Conservation (phyloP, 2,888 invertebrate genomes). For the Cryptocephalus moraei region DNA sequence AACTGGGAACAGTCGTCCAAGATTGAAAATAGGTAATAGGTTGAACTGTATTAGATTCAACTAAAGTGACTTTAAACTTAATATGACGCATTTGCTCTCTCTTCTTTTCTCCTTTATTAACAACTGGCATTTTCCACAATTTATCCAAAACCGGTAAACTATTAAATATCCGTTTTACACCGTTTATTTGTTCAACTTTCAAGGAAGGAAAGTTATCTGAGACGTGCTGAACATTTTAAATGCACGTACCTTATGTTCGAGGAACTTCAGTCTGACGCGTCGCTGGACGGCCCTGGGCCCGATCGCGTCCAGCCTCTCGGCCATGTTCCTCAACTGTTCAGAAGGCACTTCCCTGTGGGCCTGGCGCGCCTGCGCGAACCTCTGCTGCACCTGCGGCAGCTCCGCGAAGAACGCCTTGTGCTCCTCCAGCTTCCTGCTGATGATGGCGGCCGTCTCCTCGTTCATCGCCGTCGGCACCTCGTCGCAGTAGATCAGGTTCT, state of each 20-base stretch:
- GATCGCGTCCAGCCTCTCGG: conserved; percentile 63
- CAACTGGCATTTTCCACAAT: no score
- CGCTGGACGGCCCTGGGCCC: conserved; percentile 70
- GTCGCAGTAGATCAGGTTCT: conserved; percentile 68
- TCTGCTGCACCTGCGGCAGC: conserved; percentile 63
- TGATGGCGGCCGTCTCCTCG: conserved; percentile 79
- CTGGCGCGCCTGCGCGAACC: conserved; percentile 65
- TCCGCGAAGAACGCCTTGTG: conserved; percentile 85
- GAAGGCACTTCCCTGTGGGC: conserved; percentile 62
- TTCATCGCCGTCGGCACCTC: conserved; percentile 77
- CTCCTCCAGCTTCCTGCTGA: conserved; percentile 79
- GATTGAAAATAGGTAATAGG: no score
- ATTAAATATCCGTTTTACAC: no score
- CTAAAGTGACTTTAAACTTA: no score
- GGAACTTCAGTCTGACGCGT: conserved; percentile 75
- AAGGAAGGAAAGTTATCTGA: no score
- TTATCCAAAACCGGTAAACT: no score
- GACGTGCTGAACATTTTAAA: no score
- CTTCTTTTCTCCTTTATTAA: no score
- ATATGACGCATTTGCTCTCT: no score
- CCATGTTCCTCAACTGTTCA: conserved; percentile 75
- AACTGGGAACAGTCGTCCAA: no score
- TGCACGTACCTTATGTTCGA: conserved; percentile 81
- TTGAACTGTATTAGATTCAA: no score
- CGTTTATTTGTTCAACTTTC: no score